Percentiles rank a stretch among this genome's conserved stretches.
phyloP scores from a whole-genome alignment of 2,888 invertebrate species.

The Sinodicranocentrus sp. region DNA sequence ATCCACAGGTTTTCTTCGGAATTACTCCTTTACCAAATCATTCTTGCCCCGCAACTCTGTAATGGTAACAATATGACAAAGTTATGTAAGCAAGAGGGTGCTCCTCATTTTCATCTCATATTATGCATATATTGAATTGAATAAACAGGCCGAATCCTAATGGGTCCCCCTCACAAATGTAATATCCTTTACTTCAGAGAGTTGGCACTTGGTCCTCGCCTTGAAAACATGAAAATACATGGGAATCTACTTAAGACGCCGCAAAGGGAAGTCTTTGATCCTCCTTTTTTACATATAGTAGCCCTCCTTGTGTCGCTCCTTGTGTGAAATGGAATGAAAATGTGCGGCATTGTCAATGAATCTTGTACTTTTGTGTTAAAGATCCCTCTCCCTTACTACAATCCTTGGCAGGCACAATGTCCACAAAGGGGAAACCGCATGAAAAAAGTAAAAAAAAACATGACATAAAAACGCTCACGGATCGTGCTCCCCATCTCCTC shows the following conservation, averaged over 20 bases:
- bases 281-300: slow-evolving; percentile 27
- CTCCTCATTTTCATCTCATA: background rate
- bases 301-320: background rate
- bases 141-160: background rate
- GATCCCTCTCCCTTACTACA: no score
- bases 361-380: no score
- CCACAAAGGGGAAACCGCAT: slow-evolving; percentile 3
- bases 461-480: background rate
- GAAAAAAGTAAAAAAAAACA: background rate
- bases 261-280: slow-evolving; percentile 42
- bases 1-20: no score
- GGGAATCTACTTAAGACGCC: slow-evolving; percentile 40
- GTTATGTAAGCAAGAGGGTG: background rate
- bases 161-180: no score
- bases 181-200: background rate
- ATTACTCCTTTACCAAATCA: no score
- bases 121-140: background rate
- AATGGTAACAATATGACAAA: no score
- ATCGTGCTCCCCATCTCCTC: background rate
- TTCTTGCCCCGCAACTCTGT: no score
- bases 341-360: no score
- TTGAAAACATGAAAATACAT: slow-evolving; percentile 6
- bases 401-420: background rate
- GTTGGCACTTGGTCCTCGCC: background rate
- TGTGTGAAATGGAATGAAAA: no score